These are phyloP conservation scores for Chiridota heheva DNA, from an alignment of 35 echinoderm and acorn worm genomes.

Conservation along the genomic window DNA sequence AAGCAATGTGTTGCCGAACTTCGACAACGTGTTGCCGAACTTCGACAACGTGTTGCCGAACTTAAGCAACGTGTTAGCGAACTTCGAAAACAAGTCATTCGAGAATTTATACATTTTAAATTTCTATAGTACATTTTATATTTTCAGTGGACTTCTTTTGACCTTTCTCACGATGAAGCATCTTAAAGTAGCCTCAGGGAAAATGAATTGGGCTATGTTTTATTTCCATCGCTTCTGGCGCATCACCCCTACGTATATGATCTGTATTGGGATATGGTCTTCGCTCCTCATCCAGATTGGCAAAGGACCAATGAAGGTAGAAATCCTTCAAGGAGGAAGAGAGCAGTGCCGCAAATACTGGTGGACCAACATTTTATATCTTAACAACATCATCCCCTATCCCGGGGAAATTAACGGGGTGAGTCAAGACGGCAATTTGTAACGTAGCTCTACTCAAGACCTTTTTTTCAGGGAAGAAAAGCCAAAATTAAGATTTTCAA, in stretches of 20 bases:
- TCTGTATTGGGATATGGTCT: conserved; percentile 61
- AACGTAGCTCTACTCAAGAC: no score
- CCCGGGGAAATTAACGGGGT: conserved; percentile 41
- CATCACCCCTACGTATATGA: conserved; percentile 76
- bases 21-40: no score
- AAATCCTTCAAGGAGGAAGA: not conserved
- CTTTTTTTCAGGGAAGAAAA: no score
- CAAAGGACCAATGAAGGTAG: conserved; percentile 3
- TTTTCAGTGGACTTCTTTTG: conserved; percentile 73
- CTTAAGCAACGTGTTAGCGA: no score
- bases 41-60: no score
- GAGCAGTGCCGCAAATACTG: conserved; percentile 42
- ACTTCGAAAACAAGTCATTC: no score
- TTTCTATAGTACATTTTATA: no score
- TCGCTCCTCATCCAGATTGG: conserved; percentile 51
- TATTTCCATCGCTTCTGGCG: conserved; percentile 91
- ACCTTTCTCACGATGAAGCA: conserved; percentile 79
- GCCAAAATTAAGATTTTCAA: no score
- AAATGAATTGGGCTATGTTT: conserved; percentile 72
- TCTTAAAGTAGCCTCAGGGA: conserved; percentile 38
- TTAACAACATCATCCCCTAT: conserved; percentile 84
- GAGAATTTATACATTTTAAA: no score
- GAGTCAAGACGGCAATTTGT: no score
- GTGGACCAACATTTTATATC: conserved; percentile 87
- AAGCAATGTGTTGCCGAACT: no score